These are phyloP conservation scores for Elephas maximus DNA, from an alignment of 2,113 vertebrate genomes.

Conservation along the genomic window DNA sequence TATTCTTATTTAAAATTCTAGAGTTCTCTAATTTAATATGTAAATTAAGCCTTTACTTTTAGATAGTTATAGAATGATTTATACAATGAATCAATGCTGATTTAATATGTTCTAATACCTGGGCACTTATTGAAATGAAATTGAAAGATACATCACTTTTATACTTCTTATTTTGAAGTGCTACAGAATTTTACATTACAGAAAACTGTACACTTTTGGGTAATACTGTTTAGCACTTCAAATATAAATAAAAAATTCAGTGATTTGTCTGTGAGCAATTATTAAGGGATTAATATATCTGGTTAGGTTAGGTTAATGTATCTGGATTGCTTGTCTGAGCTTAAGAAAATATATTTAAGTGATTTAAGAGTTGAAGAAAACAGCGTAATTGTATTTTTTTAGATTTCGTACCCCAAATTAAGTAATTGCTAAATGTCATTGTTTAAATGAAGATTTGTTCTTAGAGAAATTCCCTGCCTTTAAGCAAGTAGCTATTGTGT, in stretches of 20 bases:
- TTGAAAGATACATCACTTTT: conserved; percentile 21
- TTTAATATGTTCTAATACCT: conserved; percentile 45
- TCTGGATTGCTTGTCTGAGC: not conserved
- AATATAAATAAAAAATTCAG: not conserved
- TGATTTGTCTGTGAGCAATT: conserved; percentile 31
- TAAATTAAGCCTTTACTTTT: conserved; percentile 66
- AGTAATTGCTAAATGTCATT: not conserved
- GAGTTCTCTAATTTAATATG: conserved; percentile 61
- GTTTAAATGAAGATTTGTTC: not conserved
- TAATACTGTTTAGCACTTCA: not conserved
- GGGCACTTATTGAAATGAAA: not conserved
- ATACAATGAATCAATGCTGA: conserved; percentile 50
- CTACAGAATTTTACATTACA: not conserved
- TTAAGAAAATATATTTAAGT: conserved; percentile 28
- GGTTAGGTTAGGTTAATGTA: not conserved
- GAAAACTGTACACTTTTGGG: not conserved
- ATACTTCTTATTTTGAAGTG: conserved; percentile 38
- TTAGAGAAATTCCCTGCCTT: not conserved
- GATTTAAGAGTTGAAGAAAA: conserved; percentile 15
- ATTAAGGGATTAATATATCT: conserved; percentile 2
- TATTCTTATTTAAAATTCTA: conserved; percentile 65
- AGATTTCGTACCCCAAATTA: not conserved
- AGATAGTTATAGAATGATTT: conserved; percentile 35
- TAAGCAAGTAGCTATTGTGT: not conserved
- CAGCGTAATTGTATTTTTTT: not conserved